Base-by-base conservation (phyloP, 2,888 invertebrate genomes). In the Yponomeuta evonymella region DNA sequence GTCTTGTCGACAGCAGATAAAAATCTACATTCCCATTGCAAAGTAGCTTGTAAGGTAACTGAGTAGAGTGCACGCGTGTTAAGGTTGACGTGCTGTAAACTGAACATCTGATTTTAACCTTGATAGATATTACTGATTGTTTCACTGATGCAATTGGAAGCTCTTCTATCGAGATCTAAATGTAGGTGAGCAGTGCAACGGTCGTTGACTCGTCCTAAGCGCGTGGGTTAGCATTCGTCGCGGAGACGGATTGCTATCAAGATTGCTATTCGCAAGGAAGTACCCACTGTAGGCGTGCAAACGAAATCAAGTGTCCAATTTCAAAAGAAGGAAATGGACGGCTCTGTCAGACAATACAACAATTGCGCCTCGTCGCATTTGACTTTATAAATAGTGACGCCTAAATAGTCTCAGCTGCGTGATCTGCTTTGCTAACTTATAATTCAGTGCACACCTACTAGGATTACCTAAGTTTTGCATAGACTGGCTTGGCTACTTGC, bases 311-410 rank as follows among this genome's bases (percentile, higher is more conserved):
- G 80, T 81, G 80, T 83, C 80, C 81, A 81, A 79, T 81, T 82
- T 81, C 81, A 78, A 81, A 81, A 82, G 79, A 82, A 88, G 90
- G 89, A 89, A 89, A 80, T 83, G 81, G 76, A 83, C 78, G 75
- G 74, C 76, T 80, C 43, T 43, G 43, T 43, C 78, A 77, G 79
- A 84, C 90, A 89, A 89, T 90, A 87, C 88, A 90, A 90, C 89
- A 90, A 90, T 23, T 90, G 86, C 83, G 48, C n/a, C 29, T 48
- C 79, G 82, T 82, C 85, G 81, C 83, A 88, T 88, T 87, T 84
- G 85, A 87, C 86, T 90, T 89, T 88, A 90, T 87, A 90, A 90
- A 89, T 89, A 90, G 85, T 87, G 83, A 81, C 82, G 78, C 78
- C 73, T 72, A 74, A 74, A 73, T 71, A 36, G 72, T 72, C 69